Base-by-base conservation (phyloP, 1,140 invertebrate species). In the Chionoecetes opilio region DNA sequence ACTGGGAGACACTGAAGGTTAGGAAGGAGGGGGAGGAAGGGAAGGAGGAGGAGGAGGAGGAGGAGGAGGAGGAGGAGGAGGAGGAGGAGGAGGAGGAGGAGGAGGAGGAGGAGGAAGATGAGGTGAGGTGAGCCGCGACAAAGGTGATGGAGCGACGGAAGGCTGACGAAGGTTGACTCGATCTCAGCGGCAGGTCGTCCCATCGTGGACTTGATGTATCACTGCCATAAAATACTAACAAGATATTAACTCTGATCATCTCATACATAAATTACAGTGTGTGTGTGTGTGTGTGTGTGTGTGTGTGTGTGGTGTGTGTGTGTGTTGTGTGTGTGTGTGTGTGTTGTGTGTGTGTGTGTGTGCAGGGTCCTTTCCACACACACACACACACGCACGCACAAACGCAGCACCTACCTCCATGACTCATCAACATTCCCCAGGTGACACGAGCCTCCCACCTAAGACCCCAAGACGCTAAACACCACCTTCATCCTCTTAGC, bases 201-300 rank as follows among this genome's bases (percentile, higher is more conserved):
- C 82, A 88, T 75, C 11, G 37, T n/a, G 37, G 93, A 75, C 93
- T 86, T 86, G 94, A 92, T 91, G 90, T 82, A 92, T 92, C 94
- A 37, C 94, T 63, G 90, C 82, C 94, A 92, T 95, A 95, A 95
- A 95, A 95, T 95, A 95, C 94, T 95, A 95, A 95, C 90, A 95
- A 95, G 94, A 35, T 95, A 95, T 92, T 95, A 95, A 95, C 94
- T 95, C 94, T 31, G 82, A 92, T 95, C 94, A 95, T 95, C 94
- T 95, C 94, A 95, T 95, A 95, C 94, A 95, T 95, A 95, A 95
- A 95, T 95, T 95, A 95, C 90, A 85, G 9, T 88, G 34, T 38
- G 63, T 82, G 35, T 38, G 63, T 92, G 37, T 82, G 46, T 53
- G 46, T 53, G 46, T 53, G 46, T 53, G 46, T 53, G 46, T 53